phyloP scores from a whole-genome alignment of 92 coral and sea anemone species.

The Palythoa grandis region DNA sequence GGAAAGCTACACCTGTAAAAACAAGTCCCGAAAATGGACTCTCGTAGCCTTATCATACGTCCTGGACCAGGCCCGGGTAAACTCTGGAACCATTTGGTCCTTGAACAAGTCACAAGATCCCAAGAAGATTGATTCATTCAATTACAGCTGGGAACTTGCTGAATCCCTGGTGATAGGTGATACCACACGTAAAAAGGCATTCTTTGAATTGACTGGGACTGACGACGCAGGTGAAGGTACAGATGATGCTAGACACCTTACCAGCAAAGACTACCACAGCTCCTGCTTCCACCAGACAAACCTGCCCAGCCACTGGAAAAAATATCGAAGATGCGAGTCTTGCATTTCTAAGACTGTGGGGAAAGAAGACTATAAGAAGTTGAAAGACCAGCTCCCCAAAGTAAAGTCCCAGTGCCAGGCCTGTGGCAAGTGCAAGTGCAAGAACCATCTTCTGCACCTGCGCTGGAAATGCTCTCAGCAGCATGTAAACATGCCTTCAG shows the following conservation, averaged over 20 bases:
- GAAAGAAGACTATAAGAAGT: neutral
- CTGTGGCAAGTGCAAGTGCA: neutral
- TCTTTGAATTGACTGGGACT: conserved; percentile 1
- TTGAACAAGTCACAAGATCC: neutral
- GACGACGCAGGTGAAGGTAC: neutral
- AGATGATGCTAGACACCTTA: neutral
- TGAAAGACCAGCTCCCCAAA: neutral
- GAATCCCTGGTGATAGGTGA: neutral
- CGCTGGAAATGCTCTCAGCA: neutral
- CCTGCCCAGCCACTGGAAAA: neutral
- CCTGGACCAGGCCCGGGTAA: conserved; percentile 11
- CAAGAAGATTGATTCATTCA: neutral
- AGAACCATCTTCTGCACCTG: conserved; percentile 1
- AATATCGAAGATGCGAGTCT: neutral
- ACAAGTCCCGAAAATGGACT: neutral
- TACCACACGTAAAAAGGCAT: neutral
- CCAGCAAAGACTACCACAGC: neutral
- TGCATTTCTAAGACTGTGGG: neutral
- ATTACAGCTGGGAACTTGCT: conserved; percentile 3
- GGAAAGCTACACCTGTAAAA: neutral
- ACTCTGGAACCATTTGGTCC: neutral
- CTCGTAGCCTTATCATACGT: neutral
- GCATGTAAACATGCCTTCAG: neutral
- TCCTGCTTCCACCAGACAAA: neutral
- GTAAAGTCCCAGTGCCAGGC: conserved; percentile 4